Percentiles rank a stretch among this genome's conserved stretches.
These are phyloP conservation scores for Anneissia japonica DNA, from an alignment of 35 echinoderm and acorn worm species.

Conservation along the genomic window DNA sequence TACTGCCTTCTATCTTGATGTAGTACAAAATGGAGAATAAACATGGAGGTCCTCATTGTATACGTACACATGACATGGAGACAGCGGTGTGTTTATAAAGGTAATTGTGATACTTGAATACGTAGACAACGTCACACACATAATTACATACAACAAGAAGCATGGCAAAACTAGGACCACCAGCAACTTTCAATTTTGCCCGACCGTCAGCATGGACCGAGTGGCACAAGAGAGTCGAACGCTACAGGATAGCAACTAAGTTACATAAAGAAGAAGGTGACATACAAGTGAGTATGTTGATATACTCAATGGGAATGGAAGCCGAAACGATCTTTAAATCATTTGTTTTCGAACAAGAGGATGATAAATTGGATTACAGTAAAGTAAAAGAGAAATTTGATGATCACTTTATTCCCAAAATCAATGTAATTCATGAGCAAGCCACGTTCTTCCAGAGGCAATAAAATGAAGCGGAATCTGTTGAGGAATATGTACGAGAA, in stretches of 20 bases:
- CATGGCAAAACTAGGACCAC: too few relatives aligned
- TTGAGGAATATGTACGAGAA: neutral
- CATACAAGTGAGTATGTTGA: neutral
- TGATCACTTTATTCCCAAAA: neutral
- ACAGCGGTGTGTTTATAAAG: too few relatives aligned
- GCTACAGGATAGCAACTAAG: neutral
- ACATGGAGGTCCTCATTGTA: too few relatives aligned
- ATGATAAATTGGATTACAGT: neutral
- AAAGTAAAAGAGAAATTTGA: neutral
- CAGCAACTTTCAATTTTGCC: neutral
- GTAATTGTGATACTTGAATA: too few relatives aligned
- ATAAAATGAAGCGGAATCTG: neutral
- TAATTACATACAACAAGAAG: too few relatives aligned
- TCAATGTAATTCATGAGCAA: neutral
- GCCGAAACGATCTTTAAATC: neutral
- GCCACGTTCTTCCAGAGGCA: neutral
- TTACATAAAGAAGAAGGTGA: neutral
- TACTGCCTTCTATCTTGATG: too few relatives aligned
- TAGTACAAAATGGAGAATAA: too few relatives aligned
- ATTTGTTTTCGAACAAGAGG: neutral
- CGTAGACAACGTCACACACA: too few relatives aligned
- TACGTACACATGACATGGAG: too few relatives aligned
- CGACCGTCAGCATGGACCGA: neutral
- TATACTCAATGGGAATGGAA: neutral
- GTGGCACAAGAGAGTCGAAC: neutral